Base-by-base conservation (phyloP, 2,113 vertebrate species). In the Nothocercus julius region DNA sequence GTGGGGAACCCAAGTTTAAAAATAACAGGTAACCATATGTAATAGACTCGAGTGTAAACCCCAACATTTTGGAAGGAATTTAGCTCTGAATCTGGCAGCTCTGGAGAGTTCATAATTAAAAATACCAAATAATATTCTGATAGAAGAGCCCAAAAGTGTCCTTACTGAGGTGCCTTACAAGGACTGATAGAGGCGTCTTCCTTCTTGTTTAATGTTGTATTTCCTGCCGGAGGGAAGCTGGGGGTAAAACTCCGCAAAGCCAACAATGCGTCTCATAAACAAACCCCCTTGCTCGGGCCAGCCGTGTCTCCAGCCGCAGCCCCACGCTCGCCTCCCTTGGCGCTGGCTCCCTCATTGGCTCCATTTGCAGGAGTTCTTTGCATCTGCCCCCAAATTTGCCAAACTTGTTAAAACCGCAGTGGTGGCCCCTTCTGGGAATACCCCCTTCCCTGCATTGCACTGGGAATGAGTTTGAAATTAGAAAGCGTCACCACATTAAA, bases 221-320 rank as follows among this genome's bases (percentile, higher is more conserved):
- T 96, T 96, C 93, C 93, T 96, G 90, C 78, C 40, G 90, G 80
- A 92, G 95, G 93, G 96, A 96, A 94, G 61, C 85, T 49, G 7
- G 59, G 82, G 82, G 94, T 95, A 95, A 94, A 96, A 94, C 73
- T 93, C 66, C 78, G 82, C 87, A 84, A 94, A 93, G 80, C 73
- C 92, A 91, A 94, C 85, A 94, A 96, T 90, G 13, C 40, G 18
- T 56, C 73, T 92, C 88, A 82, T 94, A 96, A 97, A 96, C 92
- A 95, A 95, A 76, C 93, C 66, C 1, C 89, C 91, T 95, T 96
- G 88, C 83, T 49, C 9, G 8, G 22, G 49, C 49, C 49, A 22
- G 49, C 49, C 19, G 7, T 10, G 49, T 22, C 49, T 22, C 21
- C 49, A 49, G 47, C 49, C 21, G 18, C 49, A 49, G 49, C 49